Base-by-base conservation (phyloP, 2,113 vertebrate genomes). In the Esox niger region DNA sequence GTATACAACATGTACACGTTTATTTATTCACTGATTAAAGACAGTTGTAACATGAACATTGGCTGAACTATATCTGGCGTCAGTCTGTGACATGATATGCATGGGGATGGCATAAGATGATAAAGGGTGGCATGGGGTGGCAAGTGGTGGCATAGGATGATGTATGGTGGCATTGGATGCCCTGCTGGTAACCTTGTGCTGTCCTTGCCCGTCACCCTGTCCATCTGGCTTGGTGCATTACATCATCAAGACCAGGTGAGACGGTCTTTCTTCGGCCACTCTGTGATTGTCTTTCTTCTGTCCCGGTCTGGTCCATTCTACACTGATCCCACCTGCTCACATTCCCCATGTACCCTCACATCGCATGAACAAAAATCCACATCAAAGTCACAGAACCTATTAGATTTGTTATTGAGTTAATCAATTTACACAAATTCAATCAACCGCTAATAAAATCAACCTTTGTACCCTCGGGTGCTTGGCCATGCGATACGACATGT, bases 401-500 rank as follows among this genome's bases (percentile, higher is more conserved):
- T 59, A 27, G 17, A 59, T 59, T 59, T 32, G 57, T 31, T 30
- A 29, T 20, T 20, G 58, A 49, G 20, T 26, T 52, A 60, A 62
- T 54, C 17, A 38, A 31, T 69, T 62, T 62, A n/a, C 17, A 43
- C 25, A 21, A 25, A 68, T 68, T 68, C 33, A 30, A 49, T 65
- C 25, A 65, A 2, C n/a, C 27, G 30, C 25, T 21, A 68, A 61
- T 60, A 35, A 69, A 62, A 69, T 69, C 58, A 10, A 29, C 13
- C 20, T 61, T 46, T 6, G 27, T 9, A 3, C 21, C 27, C n/a
- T 47, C 13, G 35, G 66, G 66, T 46, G 20, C 6, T 59, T 30
- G 30, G 57, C 31, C 57, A 59, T 59, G 20, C 20, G 20, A 59
- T 59, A 31, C 31, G 43, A 49, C 17, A 27, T 60, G 38, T 21